Evolutionary conservation across 2,888 invertebrate species (phyloP).

Genomic region (Ichneumoninae sp.): DNA sequence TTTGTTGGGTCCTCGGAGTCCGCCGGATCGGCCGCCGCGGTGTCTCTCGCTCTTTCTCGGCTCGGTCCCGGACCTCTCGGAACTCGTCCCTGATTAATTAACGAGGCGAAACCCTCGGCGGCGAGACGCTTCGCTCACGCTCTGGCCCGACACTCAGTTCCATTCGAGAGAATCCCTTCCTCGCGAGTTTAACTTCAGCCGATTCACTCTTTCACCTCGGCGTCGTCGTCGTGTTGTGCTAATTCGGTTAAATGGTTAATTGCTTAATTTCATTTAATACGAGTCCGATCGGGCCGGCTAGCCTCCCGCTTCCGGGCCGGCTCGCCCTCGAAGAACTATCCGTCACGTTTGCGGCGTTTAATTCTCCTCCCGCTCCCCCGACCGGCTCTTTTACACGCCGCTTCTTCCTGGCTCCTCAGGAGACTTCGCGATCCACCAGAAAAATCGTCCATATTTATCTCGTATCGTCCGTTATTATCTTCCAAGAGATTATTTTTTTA

Average conservation of each 20-base stretch:
- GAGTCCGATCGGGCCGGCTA: conserved; percentile 74
- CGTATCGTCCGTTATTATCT: not conserved
- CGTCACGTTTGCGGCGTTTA: conserved; percentile 37
- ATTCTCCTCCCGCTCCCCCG: conserved; percentile 30
- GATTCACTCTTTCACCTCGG: conserved; percentile 39
- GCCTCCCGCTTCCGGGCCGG: conserved; percentile 52
- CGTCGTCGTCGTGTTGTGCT: conserved; percentile 67
- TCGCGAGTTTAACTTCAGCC: conserved; percentile 43
- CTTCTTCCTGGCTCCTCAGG: conserved; percentile 38
- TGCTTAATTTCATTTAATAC: conserved; percentile 83
- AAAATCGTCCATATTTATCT: not conserved
- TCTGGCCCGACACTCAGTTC: conserved; percentile 67
- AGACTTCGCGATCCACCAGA: not conserved
- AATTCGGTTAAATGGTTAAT: conserved; percentile 83
- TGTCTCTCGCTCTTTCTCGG: conserved; percentile 26
- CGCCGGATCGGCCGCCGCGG: not conserved
- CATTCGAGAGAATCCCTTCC: conserved; percentile 53
- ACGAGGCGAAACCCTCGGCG: conserved; percentile 70
- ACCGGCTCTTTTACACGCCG: conserved; percentile 2
- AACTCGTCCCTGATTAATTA: conserved; percentile 80
- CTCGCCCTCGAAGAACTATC: conserved; percentile 33
- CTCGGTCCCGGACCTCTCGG: conserved; percentile 67
- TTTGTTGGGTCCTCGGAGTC: conserved; percentile 39
- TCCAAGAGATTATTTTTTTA: not conserved
- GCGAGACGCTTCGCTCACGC: conserved; percentile 46